Conservation (phyloP, 2,888 invertebrate genomes). For the Aspidapion aeneum region DNA sequence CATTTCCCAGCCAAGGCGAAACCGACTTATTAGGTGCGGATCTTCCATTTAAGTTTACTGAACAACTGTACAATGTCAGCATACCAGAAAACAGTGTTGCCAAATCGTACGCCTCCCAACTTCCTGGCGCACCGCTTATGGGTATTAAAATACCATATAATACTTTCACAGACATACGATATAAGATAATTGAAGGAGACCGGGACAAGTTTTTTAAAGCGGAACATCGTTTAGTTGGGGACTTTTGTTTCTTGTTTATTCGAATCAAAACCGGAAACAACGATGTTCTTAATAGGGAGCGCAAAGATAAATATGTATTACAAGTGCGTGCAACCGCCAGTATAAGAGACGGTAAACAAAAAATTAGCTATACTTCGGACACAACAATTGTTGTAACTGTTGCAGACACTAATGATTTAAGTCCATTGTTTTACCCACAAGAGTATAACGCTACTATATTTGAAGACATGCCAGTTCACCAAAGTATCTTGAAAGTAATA, state of each 20-base stretch:
- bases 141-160: slow-evolving; percentile 62
- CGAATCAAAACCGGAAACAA: slow-evolving; percentile 84
- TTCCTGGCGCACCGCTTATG: slow-evolving; percentile 71
- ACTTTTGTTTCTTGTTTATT: slow-evolving; percentile 90
- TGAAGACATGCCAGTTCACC: slow-evolving; percentile 84
- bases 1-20: slow-evolving; percentile 26
- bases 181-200: slow-evolving; percentile 84
- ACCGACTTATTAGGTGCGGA: slow-evolving; percentile 34
- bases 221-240: slow-evolving; percentile 84
- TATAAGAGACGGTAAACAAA: slow-evolving; percentile 55
- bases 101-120: slow-evolving; percentile 76
- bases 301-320: slow-evolving; percentile 77
- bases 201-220: slow-evolving; percentile 89
- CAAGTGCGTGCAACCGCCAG: slow-evolving; percentile 70
- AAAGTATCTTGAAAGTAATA: slow-evolving; percentile 71
- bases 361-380: slow-evolving; percentile 61
- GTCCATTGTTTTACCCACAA: slow-evolving; percentile 88
- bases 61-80: slow-evolving; percentile 77
- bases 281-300: slow-evolving; percentile 90
- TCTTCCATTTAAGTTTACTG: slow-evolving; percentile 65
- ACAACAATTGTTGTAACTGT: slow-evolving; percentile 70
- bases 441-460: slow-evolving; percentile 83
- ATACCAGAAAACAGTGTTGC: slow-evolving; percentile 91
- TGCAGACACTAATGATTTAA: slow-evolving; percentile 85
- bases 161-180: slow-evolving; percentile 62